Conservation (phyloP, 2,888 invertebrate species). For the Acanthacorydalis orientalis region DNA sequence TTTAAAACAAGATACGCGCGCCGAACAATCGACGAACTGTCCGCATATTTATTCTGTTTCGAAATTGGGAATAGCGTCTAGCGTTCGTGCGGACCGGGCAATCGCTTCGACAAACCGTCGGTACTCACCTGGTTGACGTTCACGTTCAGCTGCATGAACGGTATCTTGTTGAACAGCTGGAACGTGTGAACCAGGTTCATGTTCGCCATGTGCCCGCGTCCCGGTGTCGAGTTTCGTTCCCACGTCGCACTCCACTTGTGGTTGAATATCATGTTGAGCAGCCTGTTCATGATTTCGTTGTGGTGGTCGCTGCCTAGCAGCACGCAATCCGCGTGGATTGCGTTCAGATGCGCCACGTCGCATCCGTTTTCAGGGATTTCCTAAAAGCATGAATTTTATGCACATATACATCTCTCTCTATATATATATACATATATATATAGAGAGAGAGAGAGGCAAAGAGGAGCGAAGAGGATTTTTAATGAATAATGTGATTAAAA, state of each 20-base stretch:
- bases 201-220: conserved; percentile 41
- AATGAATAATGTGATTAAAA: neutral
- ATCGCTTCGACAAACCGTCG: too few relatives aligned
- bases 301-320: conserved; percentile 27
- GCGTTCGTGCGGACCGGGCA: too few relatives aligned
- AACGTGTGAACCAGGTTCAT: conserved; percentile 47
- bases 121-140: conserved; percentile 43
- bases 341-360: conserved; percentile 62
- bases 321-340: conserved; percentile 52
- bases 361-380: conserved; percentile 86
- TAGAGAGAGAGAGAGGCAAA: too few relatives aligned
- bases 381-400: conserved; percentile 24
- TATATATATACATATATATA: too few relatives aligned
- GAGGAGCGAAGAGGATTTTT: neutral
- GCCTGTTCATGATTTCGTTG: neutral
- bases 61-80: too few relatives aligned
- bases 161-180: conserved; percentile 36
- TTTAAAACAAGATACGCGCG: too few relatives aligned
- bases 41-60: too few relatives aligned
- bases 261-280: conserved; percentile 8
- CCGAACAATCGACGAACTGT: too few relatives aligned
- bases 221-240: conserved; percentile 26
- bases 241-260: conserved; percentile 48
- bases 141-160: conserved; percentile 41
- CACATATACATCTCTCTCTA: neutral